These are phyloP conservation scores for Atrichornis clamosus DNA, from an alignment of 2,113 vertebrate species.

Conservation along the genomic window DNA sequence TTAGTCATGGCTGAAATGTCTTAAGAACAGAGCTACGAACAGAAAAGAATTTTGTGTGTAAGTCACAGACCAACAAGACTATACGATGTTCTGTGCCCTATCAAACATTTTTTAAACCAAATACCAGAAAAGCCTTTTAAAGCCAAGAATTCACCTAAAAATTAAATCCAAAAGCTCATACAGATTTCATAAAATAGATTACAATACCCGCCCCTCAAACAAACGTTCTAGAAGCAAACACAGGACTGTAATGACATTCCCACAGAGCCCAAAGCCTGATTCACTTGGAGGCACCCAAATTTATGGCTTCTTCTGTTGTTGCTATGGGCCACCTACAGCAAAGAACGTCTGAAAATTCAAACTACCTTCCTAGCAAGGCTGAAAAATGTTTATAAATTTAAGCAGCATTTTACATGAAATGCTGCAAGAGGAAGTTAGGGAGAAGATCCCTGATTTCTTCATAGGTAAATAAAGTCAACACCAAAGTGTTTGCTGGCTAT, in stretches of 20 bases:
- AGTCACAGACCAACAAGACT: background rate
- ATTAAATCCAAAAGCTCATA: background rate
- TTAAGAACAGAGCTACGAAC: slow-evolving; percentile 52
- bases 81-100: background rate
- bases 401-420: background rate
- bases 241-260: background rate
- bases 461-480: background rate
- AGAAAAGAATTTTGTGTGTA: background rate
- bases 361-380: background rate
- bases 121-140: background rate
- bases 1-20: slow-evolving; percentile 86
- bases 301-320: background rate
- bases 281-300: background rate
- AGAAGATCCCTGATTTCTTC: background rate
- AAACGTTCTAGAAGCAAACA: background rate
- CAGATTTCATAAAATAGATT: background rate
- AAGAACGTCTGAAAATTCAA: background rate
- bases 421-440: background rate
- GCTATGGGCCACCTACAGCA: background rate
- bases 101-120: background rate
- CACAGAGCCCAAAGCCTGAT: background rate
- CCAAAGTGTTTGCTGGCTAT: background rate
- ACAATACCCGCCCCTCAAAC: background rate
- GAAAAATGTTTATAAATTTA: background rate
- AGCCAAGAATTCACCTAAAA: background rate